phyloP scores from a whole-genome alignment of 2,888 invertebrate genomes.

The Beris chalybata region DNA sequence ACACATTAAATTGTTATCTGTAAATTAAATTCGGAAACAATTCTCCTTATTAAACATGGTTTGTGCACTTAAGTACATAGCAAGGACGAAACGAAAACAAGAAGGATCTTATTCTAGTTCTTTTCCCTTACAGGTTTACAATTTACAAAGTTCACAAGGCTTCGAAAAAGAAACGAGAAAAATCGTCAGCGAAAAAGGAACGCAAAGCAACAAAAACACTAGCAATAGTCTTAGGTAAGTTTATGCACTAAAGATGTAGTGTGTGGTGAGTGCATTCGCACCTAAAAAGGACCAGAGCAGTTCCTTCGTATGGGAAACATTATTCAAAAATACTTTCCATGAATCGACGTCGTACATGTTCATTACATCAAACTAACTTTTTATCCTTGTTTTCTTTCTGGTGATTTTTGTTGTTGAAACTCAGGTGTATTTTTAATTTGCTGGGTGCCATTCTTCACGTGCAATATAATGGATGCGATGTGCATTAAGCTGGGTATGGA shows the following conservation, averaged over 20 bases:
- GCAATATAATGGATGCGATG: conserved; percentile 95
- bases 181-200: conserved; percentile 91
- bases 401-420: conserved; percentile 23
- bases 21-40: too few relatives aligned
- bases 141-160: conserved; percentile 94
- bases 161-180: conserved; percentile 91
- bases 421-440: conserved; percentile 97
- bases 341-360: too few relatives aligned
- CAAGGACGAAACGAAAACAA: too few relatives aligned
- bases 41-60: too few relatives aligned
- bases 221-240: conserved; percentile 95
- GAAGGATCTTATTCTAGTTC: background rate
- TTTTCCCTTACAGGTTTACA: conserved; percentile 67
- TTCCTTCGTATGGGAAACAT: too few relatives aligned
- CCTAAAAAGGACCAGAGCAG: too few relatives aligned
- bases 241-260: background rate
- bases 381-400: conserved; percentile 16
- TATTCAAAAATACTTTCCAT: too few relatives aligned
- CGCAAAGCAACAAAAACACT: conserved; percentile 98
- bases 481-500: conserved; percentile 81
- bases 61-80: too few relatives aligned
- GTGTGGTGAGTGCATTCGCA: too few relatives aligned
- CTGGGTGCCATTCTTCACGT: conserved; percentile 99
- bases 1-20: too few relatives aligned
- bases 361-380: background rate